Evolutionary conservation across 2,888 invertebrate genomes (phyloP).

Genomic region (Cerastis rubricosa): DNA sequence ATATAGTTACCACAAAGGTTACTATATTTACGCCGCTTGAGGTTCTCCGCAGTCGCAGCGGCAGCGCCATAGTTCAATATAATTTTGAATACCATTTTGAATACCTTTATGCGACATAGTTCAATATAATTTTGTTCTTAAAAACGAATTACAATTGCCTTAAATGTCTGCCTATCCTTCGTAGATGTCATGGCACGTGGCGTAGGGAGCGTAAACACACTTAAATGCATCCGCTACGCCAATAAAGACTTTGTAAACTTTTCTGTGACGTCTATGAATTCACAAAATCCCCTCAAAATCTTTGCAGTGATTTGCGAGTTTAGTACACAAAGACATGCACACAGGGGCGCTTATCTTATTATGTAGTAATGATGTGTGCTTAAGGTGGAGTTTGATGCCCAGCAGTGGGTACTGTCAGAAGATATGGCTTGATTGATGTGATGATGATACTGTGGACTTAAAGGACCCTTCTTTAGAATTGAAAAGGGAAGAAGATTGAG

Average conservation of each 20-base stretch:
- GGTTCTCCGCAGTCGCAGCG: too few relatives aligned
- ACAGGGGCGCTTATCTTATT: slow-evolving; percentile 55
- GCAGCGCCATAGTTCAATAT: too few relatives aligned
- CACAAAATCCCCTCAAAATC: slow-evolving; percentile 39
- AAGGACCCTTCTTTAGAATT: slow-evolving; percentile 33
- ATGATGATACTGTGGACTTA: slow-evolving; percentile 36
- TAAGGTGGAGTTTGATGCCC: slow-evolving; percentile 43
- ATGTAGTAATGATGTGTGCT: slow-evolving; percentile 63
- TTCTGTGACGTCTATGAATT: slow-evolving; percentile 19
- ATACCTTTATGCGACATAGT: not conserved
- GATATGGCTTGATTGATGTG: slow-evolving; percentile 65
- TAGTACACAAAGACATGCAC: slow-evolving; percentile 53
- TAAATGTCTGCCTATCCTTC: not conserved
- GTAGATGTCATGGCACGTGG: not conserved
- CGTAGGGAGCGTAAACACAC: slow-evolving; percentile 6
- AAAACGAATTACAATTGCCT: slow-evolving; percentile 7
- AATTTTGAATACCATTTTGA: too few relatives aligned
- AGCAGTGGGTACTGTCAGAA: slow-evolving; percentile 42
- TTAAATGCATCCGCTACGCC: slow-evolving; percentile 10
- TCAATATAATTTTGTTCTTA: not conserved
- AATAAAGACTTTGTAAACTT: not conserved
- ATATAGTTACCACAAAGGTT: too few relatives aligned
- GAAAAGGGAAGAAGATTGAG: slow-evolving; percentile 12
- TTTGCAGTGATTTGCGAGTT: slow-evolving; percentile 56
- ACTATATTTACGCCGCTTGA: too few relatives aligned